Conservation (phyloP, 2,888 invertebrate species). For the Scelioninae gen. 1 region DNA sequence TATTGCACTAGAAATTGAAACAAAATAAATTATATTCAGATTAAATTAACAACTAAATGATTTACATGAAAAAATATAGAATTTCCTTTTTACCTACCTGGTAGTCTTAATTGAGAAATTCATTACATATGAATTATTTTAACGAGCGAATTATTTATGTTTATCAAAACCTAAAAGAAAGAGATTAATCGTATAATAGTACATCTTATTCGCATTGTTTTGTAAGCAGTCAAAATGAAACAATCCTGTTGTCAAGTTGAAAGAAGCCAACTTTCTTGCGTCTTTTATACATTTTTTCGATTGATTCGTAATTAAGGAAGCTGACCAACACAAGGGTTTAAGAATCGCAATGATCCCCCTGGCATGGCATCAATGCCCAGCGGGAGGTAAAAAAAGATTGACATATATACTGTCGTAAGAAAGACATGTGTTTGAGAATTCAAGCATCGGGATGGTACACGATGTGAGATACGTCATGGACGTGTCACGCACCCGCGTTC, state of each 20-base stretch:
- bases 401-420: slow-evolving; percentile 71
- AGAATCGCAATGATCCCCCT: slow-evolving; percentile 26
- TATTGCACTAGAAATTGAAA: too few relatives aligned
- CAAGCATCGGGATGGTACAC: slow-evolving; percentile 60
- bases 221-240: background rate
- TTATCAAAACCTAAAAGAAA: too few relatives aligned
- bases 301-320: slow-evolving; percentile 59
- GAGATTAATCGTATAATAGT: too few relatives aligned
- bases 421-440: slow-evolving; percentile 73
- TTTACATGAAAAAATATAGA: too few relatives aligned
- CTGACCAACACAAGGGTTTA: slow-evolving; percentile 49
- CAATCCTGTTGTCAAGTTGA: background rate
- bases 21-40: too few relatives aligned
- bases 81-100: too few relatives aligned
- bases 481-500: slow-evolving; percentile 71
- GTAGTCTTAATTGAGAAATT: too few relatives aligned
- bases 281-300: slow-evolving; percentile 41
- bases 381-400: slow-evolving; percentile 72
- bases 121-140: too few relatives aligned
- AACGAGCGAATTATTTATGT: too few relatives aligned
- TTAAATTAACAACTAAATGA: background rate
- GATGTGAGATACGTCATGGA: slow-evolving; percentile 69
- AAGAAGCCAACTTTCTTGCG: background rate
- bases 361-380: slow-evolving; percentile 63
- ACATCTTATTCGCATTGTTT: too few relatives aligned